Evolutionary conservation across 2,113 vertebrate genomes (phyloP).

Genomic region (Syngnathus typhle): DNA sequence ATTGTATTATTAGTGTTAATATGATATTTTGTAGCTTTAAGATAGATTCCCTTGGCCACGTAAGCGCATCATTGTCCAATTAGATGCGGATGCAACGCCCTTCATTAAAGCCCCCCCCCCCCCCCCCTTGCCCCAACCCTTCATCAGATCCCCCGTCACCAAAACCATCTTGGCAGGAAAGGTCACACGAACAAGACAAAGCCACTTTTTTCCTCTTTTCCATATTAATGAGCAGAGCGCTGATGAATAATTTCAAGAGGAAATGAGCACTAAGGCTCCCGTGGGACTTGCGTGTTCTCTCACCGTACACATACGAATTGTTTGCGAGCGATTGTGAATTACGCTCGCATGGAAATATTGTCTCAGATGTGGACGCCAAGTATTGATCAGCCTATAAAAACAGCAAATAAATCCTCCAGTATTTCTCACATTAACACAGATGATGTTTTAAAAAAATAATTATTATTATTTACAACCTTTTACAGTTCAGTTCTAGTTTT

Average conservation of each 20-base stretch:
- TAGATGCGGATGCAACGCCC: conserved; percentile 56
- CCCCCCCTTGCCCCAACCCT: conserved; percentile 46
- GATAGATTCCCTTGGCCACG: background rate
- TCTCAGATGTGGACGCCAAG: too few relatives aligned
- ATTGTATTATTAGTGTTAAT: too few relatives aligned
- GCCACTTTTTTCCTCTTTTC: background rate
- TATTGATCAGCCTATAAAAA: too few relatives aligned
- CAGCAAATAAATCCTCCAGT: too few relatives aligned
- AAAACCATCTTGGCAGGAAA: conserved; percentile 54
- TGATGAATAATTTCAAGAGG: conserved; percentile 48
- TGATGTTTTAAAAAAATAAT: too few relatives aligned
- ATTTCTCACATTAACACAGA: too few relatives aligned
- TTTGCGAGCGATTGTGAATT: conserved; percentile 23
- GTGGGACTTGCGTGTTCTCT: conserved; percentile 31
- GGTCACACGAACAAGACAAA: conserved; percentile 47
- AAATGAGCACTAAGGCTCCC: conserved; percentile 53
- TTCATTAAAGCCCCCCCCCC: conserved; percentile 59
- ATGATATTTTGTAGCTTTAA: too few relatives aligned
- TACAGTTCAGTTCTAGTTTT: too few relatives aligned
- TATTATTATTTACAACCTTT: too few relatives aligned
- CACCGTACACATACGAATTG: conserved; percentile 35
- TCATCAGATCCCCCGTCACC: conserved; percentile 23
- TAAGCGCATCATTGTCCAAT: conserved; percentile 66
- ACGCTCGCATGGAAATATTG: too few relatives aligned
- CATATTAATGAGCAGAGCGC: conserved; percentile 46